Percentiles rank a stretch among this genome's conserved stretches.
These are phyloP conservation scores for Thamnophis sirtalis DNA, from an alignment of 2,113 vertebrate species.

Conservation along the genomic window DNA sequence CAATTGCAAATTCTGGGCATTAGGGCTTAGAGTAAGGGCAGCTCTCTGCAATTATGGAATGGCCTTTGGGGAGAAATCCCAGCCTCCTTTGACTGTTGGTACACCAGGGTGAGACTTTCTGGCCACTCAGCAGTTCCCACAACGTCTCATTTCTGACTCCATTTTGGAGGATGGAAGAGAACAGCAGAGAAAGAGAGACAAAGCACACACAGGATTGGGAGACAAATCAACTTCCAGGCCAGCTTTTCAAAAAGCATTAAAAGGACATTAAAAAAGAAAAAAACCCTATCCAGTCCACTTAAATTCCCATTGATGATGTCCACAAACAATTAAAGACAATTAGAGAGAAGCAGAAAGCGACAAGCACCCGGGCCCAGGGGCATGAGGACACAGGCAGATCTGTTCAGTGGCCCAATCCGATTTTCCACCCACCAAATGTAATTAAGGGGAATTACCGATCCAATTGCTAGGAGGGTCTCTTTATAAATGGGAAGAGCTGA, in stretches of 20 bases:
- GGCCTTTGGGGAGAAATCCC: background rate
- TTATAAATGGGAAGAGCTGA: constrained; percentile 69
- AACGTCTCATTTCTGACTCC: background rate
- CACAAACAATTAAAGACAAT: constrained; percentile 82
- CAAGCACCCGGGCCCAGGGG: constrained; percentile 66
- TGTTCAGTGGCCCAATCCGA: constrained; percentile 79
- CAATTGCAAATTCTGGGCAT: background rate
- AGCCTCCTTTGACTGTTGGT: background rate
- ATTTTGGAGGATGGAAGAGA: background rate
- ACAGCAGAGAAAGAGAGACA: background rate
- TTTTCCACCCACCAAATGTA: constrained; percentile 83
- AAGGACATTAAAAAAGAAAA: background rate
- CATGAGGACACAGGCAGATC: constrained; percentile 8
- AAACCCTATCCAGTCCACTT: constrained; percentile 51
- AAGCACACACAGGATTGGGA: background rate
- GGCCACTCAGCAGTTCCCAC: background rate
- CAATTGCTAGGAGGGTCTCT: constrained; percentile 23
- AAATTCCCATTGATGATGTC: constrained; percentile 77
- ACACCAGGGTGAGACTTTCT: background rate
- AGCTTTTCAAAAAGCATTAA: constrained; percentile 18
- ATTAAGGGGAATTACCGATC: constrained; percentile 72
- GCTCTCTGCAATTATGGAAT: background rate
- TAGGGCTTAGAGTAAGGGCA: background rate
- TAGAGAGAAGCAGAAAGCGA: constrained; percentile 72
- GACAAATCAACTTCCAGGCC: background rate